Conservation (phyloP, 1,140 invertebrate species). For the Bombus sibiricus region DNA sequence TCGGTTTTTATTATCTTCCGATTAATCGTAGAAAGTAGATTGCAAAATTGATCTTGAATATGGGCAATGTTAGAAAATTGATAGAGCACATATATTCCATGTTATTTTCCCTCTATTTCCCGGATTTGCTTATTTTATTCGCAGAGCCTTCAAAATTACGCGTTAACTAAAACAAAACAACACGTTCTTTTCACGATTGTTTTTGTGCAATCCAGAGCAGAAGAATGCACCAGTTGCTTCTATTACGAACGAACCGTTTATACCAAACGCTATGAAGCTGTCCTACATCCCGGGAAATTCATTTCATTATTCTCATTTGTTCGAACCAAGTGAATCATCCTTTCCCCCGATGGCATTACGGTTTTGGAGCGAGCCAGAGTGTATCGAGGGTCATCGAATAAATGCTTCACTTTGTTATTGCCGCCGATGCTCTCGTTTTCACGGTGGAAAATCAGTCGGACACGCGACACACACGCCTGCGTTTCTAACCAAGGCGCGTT, state of each 20-base stretch:
- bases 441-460: not conserved
- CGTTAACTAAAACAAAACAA: too few species aligned
- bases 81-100: not conserved
- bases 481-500: not conserved
- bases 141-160: too few species aligned
- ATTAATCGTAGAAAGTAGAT: not conserved
- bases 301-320: not conserved
- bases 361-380: not conserved
- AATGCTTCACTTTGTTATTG: slow-evolving; percentile 23
- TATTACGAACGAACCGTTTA: too few species aligned
- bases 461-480: not conserved
- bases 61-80: not conserved
- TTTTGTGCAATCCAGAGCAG: too few species aligned
- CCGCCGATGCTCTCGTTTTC: not conserved
- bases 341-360: not conserved
- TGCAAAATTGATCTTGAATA: not conserved
- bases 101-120: not conserved
- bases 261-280: not conserved
- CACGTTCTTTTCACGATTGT: too few species aligned
- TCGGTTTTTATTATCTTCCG: not conserved
- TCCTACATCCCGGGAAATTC: not conserved
- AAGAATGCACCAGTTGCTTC: not conserved
- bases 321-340: not conserved
- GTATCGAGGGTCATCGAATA: not conserved
- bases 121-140: too few species aligned